Percentiles rank a stretch among this genome's conserved stretches.
phyloP scores from a whole-genome alignment of 2,797 vertebrate genomes.

The Podarcis lilfordi region DNA sequence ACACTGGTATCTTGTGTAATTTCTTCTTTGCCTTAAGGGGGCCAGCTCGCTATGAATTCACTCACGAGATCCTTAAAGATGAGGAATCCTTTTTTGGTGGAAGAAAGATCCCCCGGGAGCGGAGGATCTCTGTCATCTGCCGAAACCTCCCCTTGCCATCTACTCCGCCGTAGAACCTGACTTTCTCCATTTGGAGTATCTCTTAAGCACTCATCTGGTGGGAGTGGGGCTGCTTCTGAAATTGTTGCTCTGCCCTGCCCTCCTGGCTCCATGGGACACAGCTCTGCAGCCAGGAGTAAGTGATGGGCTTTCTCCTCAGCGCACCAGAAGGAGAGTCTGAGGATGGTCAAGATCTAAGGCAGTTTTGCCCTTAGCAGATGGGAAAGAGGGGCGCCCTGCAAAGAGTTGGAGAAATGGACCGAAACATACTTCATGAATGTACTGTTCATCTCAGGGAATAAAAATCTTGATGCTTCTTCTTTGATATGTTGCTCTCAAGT shows the following conservation, averaged over 20 bases:
- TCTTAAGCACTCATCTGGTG: neutral
- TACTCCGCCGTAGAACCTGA: slow-evolving; percentile 12
- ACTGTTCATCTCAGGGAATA: neutral
- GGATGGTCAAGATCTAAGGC: neutral
- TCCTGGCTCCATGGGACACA: neutral
- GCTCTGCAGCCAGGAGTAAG: neutral
- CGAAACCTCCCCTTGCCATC: slow-evolving; percentile 77
- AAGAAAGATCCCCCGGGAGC: slow-evolving; percentile 78
- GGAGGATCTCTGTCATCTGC: slow-evolving; percentile 89
- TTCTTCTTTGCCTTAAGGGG: slow-evolving; percentile 74
- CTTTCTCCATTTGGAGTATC: neutral
- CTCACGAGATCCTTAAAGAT: slow-evolving; percentile 89
- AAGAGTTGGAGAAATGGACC: too few relatives aligned
- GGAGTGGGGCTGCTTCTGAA: neutral
- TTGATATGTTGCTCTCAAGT: neutral
- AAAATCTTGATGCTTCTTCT: neutral
- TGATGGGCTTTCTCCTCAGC: neutral
- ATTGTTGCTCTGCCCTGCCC: neutral
- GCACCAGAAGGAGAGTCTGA: neutral
- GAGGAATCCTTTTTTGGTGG: slow-evolving; percentile 87
- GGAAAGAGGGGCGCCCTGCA: neutral
- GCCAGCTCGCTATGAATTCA: slow-evolving; percentile 85
- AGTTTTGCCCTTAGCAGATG: neutral
- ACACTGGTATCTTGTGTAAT: neutral
- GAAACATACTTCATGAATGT: neutral